Percentiles rank a stretch among this genome's conserved stretches.
phyloP scores from a whole-genome alignment of 2,797 vertebrate species.

The Hydrocynus forskahlii region DNA sequence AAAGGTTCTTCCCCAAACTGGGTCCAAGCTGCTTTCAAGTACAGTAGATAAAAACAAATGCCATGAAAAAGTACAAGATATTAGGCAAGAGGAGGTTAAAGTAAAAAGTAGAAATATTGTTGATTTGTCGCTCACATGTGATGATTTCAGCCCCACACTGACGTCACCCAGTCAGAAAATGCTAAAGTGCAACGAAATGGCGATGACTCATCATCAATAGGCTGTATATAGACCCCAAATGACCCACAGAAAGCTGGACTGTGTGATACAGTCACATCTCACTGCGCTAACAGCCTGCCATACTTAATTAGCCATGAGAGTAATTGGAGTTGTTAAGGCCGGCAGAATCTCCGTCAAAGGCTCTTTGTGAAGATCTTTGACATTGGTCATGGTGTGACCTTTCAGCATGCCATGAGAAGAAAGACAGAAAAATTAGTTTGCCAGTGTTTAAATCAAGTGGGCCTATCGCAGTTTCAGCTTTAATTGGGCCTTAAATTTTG shows the following conservation, averaged over 20 bases:
- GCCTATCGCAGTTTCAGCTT: too few species aligned
- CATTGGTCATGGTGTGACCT: not conserved
- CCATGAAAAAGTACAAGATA: not conserved
- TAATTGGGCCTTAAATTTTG: too few species aligned
- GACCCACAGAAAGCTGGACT: not conserved
- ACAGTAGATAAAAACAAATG: too few species aligned
- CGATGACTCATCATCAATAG: not conserved
- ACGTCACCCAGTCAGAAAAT: not conserved
- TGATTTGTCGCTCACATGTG: not conserved
- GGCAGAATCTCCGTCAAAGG: not conserved
- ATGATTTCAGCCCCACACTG: not conserved
- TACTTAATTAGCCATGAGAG: not conserved
- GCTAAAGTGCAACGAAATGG: not conserved
- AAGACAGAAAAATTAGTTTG: too few species aligned
- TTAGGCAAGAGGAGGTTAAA: not conserved
- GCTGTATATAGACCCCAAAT: not conserved
- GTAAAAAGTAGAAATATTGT: not conserved
- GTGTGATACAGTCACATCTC: not conserved
- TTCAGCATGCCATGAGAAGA: not conserved
- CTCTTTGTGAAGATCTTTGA: not conserved
- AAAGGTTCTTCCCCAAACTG: too few species aligned
- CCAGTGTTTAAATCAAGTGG: too few species aligned
- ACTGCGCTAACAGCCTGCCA: not conserved
- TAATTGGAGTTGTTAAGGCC: constrained; percentile 8
- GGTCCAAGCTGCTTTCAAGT: too few species aligned